phyloP scores from a whole-genome alignment of 2,888 invertebrate species.

The Adineta ricciae region DNA sequence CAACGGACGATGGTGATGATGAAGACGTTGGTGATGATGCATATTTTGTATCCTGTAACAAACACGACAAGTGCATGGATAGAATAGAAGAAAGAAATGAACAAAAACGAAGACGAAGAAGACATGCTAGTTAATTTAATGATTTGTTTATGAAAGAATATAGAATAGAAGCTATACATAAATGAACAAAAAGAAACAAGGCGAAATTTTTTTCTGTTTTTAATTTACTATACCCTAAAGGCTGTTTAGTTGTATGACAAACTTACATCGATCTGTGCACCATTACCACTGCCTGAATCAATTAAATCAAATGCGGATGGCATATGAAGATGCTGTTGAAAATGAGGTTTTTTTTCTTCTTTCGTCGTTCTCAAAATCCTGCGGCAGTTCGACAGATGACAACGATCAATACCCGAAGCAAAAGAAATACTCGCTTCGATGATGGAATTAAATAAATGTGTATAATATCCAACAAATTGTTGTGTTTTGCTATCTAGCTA shows the following conservation, averaged over 20 bases:
- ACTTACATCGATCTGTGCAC: slow-evolving; percentile 3
- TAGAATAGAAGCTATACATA: not conserved
- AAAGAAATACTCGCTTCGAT: not conserved
- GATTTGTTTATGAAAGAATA: not conserved
- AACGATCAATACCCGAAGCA: not conserved
- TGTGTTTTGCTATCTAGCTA: not conserved
- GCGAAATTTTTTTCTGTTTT: not conserved
- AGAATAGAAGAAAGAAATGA: no score
- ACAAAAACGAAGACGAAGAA: not conserved
- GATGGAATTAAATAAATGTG: not conserved
- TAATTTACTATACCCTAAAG: not conserved
- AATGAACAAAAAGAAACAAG: not conserved
- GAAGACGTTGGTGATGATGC: slow-evolving; percentile 17
- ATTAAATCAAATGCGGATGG: slow-evolving; percentile 23
- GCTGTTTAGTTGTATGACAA: not conserved
- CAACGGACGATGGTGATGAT: not conserved
- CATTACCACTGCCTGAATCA: slow-evolving; percentile 9
- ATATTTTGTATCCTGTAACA: not conserved
- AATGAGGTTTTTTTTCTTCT: not conserved
- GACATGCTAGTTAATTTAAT: not conserved
- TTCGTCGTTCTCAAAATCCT: not conserved
- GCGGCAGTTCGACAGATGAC: not conserved
- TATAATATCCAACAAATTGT: not conserved
- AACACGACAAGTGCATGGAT: not conserved
- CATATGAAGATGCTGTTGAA: not conserved